Conservation (phyloP, 1,140 invertebrate species). For the Trinorchestia longiramus region DNA sequence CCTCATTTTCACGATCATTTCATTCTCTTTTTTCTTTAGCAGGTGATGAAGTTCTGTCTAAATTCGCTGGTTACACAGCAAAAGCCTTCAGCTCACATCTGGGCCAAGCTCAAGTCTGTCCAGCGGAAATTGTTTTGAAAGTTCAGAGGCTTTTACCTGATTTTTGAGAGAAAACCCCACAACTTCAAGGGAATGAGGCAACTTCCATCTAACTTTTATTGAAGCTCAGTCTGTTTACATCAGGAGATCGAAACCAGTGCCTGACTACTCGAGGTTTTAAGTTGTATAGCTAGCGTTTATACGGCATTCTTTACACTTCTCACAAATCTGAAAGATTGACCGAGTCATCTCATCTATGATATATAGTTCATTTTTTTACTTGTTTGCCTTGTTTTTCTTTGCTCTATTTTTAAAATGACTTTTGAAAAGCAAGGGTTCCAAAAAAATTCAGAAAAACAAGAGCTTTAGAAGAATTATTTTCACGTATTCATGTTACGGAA, state of each 20-base stretch:
- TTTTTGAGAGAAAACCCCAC: neutral
- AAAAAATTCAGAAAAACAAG: too few relatives aligned
- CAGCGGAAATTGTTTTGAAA: slow-evolving; percentile 1
- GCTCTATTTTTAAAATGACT: too few relatives aligned
- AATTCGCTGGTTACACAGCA: neutral
- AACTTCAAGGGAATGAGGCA: slow-evolving; percentile 6
- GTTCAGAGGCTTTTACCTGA: slow-evolving; percentile 6
- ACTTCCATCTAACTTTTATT: neutral
- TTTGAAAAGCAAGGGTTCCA: too few relatives aligned
- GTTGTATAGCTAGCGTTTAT: too few relatives aligned
- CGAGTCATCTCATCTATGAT: too few relatives aligned
- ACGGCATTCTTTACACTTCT: too few relatives aligned
- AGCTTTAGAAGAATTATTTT: too few relatives aligned
- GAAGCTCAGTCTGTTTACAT: neutral
- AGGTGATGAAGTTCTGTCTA: neutral
- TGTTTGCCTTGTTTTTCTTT: too few relatives aligned
- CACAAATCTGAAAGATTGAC: too few relatives aligned
- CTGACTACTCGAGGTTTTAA: neutral
- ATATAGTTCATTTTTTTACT: too few relatives aligned
- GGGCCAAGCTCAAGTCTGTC: neutral
- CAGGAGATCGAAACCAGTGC: neutral
- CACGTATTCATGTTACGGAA: too few relatives aligned
- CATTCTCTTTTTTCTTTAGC: neutral
- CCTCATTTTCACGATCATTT: too few relatives aligned
- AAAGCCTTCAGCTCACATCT: neutral